Conservation (phyloP, 1,140 invertebrate genomes). For the Plodia interpunctella region DNA sequence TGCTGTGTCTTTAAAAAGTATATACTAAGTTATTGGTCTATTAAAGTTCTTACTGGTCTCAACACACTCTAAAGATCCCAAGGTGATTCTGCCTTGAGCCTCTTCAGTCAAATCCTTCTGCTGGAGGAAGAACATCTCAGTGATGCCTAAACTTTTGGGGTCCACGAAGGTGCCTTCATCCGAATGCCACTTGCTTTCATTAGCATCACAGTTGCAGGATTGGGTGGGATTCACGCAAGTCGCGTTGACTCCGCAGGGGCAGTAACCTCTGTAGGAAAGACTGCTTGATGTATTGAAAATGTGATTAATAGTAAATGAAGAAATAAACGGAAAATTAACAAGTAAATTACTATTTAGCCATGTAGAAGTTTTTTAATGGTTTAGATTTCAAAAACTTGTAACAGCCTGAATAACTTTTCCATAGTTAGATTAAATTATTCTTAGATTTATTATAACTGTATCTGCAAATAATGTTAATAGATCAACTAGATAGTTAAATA, state of each 20-base stretch:
- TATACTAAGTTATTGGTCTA: too few relatives aligned
- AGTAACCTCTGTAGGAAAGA: slow-evolving; percentile 78
- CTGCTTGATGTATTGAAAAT: slow-evolving; percentile 17
- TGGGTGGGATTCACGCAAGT: slow-evolving; percentile 88
- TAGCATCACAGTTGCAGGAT: slow-evolving; percentile 92
- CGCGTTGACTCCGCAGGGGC: slow-evolving; percentile 83
- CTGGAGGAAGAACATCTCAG: slow-evolving; percentile 92
- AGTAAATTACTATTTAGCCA: too few relatives aligned
- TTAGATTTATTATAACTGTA: too few relatives aligned
- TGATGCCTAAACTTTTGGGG: slow-evolving; percentile 90
- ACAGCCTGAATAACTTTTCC: too few relatives aligned
- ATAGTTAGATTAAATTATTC: too few relatives aligned
- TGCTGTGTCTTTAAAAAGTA: too few relatives aligned
- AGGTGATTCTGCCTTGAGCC: slow-evolving; percentile 89
- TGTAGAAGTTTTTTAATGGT: too few relatives aligned
- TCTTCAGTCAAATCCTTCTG: slow-evolving; percentile 88
- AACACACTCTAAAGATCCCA: slow-evolving; percentile 94
- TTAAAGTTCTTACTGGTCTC: slow-evolving; percentile 83
- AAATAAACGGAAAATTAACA: background rate
- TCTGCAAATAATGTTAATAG: too few relatives aligned
- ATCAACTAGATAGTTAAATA: too few relatives aligned
- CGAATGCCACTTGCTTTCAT: slow-evolving; percentile 89
- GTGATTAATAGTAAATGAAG: background rate
- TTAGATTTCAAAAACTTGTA: too few relatives aligned
- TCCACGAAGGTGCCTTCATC: slow-evolving; percentile 91